Evolutionary conservation across 2,113 vertebrate genomes (phyloP).

Genomic region (Podarcis cretensis): DNA sequence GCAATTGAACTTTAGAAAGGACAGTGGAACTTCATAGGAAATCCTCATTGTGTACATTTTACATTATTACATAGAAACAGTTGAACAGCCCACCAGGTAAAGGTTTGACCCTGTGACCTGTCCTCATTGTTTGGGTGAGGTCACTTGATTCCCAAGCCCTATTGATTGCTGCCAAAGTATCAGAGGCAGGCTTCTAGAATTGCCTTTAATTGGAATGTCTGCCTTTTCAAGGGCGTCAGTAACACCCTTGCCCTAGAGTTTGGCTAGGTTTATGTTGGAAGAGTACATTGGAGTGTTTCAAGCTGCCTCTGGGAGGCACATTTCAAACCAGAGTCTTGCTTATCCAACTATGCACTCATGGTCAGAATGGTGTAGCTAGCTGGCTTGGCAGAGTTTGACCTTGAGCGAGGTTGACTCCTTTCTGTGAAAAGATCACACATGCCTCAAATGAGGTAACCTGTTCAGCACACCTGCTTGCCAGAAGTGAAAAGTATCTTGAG

Average conservation of each 20-base stretch:
- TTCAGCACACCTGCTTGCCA: background rate
- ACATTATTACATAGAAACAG: background rate
- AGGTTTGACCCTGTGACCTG: constrained; percentile 5
- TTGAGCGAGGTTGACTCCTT: background rate
- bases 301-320: background rate
- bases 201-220: background rate
- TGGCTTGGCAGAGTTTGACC: background rate
- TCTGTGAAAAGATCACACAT: background rate
- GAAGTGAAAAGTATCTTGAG: background rate
- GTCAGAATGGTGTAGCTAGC: background rate
- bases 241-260: background rate
- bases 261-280: background rate
- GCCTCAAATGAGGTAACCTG: no score
- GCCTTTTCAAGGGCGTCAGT: background rate
- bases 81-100: background rate
- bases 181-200: background rate
- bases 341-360: background rate
- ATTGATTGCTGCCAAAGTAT: background rate
- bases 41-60: background rate
- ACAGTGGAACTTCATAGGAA: background rate
- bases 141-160: constrained; percentile 5
- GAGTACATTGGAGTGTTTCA: background rate
- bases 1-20: background rate
- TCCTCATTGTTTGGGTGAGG: background rate
- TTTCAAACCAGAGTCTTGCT: background rate